Percentiles rank a stretch among this genome's conserved stretches.
Evolutionary conservation across 2,797 vertebrate genomes (phyloP).

Genomic region (Menidia menidia): DNA sequence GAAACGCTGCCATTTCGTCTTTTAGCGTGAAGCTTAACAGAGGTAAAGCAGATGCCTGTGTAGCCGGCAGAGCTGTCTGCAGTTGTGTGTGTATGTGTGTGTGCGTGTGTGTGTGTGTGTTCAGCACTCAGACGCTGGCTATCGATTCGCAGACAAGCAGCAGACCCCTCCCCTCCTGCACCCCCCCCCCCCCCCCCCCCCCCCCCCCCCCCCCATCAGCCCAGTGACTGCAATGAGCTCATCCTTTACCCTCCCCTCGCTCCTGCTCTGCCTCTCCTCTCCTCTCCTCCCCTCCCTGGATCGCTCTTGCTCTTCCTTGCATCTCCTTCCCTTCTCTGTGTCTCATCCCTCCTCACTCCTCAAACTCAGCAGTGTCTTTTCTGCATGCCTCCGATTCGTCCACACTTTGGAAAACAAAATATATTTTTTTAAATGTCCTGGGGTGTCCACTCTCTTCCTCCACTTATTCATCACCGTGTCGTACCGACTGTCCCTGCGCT

Average conservation of each 20-base stretch:
- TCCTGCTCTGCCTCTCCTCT: slow-evolving; percentile 1
- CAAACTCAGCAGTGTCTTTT: slow-evolving; percentile 52
- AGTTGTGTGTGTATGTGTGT: slow-evolving; percentile 45
- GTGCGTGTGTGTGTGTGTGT: slow-evolving; percentile 44
- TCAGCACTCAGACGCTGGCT: slow-evolving; percentile 79
- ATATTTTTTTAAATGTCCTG: slow-evolving; percentile 21
- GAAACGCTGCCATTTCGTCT: slow-evolving; percentile 10
- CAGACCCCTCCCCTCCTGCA: slow-evolving; percentile 45
- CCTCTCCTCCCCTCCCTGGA: slow-evolving; percentile 14
- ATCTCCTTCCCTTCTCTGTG: slow-evolving; percentile 34
- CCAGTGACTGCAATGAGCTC: slow-evolving; percentile 95
- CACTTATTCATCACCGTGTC: slow-evolving; percentile 53
- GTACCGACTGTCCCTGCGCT: slow-evolving; percentile 29
- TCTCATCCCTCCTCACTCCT: slow-evolving; percentile 33
- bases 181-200: slow-evolving; percentile 31
- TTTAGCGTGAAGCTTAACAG: slow-evolving; percentile 16
- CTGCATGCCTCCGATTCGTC: slow-evolving; percentile 38
- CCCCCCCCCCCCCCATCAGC: slow-evolving; percentile 80
- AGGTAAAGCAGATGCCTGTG: slow-evolving; percentile 28
- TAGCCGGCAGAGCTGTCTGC: slow-evolving; percentile 55
- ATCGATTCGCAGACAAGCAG: slow-evolving; percentile 76
- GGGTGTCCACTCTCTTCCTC: slow-evolving; percentile 43
- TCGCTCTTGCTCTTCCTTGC: slow-evolving; percentile 36
- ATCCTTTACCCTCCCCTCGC: slow-evolving; percentile 78
- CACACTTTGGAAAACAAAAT: slow-evolving; percentile 28